These are phyloP conservation scores for Chrysolina haemoptera DNA, from an alignment of 2,888 invertebrate genomes.

Conservation along the genomic window DNA sequence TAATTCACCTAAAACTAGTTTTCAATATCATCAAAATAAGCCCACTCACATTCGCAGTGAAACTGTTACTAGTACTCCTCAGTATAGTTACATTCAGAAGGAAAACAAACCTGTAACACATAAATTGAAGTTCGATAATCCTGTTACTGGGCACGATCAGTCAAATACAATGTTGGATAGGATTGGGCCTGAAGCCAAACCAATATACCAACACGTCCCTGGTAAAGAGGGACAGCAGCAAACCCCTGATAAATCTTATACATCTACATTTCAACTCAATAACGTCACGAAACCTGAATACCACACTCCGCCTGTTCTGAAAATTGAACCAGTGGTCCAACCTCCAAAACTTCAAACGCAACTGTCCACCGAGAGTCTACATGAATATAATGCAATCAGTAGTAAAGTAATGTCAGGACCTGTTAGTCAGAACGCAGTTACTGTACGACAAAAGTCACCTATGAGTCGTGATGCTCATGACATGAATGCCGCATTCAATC, in stretches of 20 bases:
- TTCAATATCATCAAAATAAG: too few relatives aligned
- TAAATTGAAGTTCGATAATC: neutral
- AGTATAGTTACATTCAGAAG: neutral
- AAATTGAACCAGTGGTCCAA: constrained; percentile 44
- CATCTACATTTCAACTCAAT: constrained; percentile 56
- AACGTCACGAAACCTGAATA: constrained; percentile 30
- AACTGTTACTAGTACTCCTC: neutral
- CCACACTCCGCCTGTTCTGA: constrained; percentile 33
- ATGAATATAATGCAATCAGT: constrained; percentile 75
- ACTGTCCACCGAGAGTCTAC: constrained; percentile 63
- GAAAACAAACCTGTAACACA: neutral
- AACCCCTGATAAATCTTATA: constrained; percentile 50
- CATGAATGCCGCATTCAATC: constrained; percentile 71
- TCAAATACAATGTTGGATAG: neutral
- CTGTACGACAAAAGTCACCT: constrained; percentile 72
- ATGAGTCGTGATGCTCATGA: constrained; percentile 75
- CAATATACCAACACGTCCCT: constrained; percentile 50
- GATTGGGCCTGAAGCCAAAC: constrained; percentile 27
- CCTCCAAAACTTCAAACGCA: constrained; percentile 61
- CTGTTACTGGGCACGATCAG: neutral
- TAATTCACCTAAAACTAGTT: neutral
- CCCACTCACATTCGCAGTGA: neutral
- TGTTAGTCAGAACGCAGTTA: constrained; percentile 81
- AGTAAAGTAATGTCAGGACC: constrained; percentile 84
- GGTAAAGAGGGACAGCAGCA: constrained; percentile 38